Evolutionary conservation across 2,888 invertebrate genomes (phyloP).

Genomic region (Peribatodes rhomboidaria): DNA sequence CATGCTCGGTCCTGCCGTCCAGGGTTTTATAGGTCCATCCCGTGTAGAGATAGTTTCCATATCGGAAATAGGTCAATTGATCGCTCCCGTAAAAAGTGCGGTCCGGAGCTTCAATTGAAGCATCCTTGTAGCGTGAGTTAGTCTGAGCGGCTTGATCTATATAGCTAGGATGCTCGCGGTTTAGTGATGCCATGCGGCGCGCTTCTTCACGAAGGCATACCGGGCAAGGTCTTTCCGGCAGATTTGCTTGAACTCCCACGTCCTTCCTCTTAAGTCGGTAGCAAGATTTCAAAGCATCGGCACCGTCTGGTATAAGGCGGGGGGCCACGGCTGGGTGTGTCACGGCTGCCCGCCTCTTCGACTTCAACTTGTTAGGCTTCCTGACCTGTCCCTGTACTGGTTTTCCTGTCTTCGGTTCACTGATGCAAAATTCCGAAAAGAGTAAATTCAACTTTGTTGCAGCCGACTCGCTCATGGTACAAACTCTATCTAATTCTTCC

Average conservation of each 20-base stretch:
- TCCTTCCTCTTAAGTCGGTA: not conserved
- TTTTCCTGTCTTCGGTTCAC: too few species aligned
- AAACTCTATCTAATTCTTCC: too few species aligned
- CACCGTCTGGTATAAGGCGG: too few species aligned
- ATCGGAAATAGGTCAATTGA: not conserved
- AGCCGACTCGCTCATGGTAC: too few species aligned
- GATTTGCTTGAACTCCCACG: not conserved
- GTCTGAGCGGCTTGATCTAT: not conserved
- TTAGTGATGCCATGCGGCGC: not conserved
- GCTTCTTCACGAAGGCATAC: not conserved
- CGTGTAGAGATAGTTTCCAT: not conserved
- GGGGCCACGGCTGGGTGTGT: too few species aligned
- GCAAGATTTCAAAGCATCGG: not conserved
- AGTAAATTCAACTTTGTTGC: too few species aligned
- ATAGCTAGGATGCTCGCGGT: not conserved
- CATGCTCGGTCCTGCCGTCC: conserved; percentile 1
- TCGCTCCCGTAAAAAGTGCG: not conserved
- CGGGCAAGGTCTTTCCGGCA: too few species aligned
- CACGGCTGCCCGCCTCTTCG: too few species aligned
- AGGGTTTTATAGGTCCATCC: conserved; percentile 2
- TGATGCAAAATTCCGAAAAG: too few species aligned
- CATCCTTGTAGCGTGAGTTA: not conserved
- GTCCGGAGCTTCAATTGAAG: conserved; percentile 8
- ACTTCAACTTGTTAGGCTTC: not conserved
- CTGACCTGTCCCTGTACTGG: too few species aligned